Evolutionary conservation across 2,888 invertebrate genomes (phyloP).

Genomic region (Unio pictorum): DNA sequence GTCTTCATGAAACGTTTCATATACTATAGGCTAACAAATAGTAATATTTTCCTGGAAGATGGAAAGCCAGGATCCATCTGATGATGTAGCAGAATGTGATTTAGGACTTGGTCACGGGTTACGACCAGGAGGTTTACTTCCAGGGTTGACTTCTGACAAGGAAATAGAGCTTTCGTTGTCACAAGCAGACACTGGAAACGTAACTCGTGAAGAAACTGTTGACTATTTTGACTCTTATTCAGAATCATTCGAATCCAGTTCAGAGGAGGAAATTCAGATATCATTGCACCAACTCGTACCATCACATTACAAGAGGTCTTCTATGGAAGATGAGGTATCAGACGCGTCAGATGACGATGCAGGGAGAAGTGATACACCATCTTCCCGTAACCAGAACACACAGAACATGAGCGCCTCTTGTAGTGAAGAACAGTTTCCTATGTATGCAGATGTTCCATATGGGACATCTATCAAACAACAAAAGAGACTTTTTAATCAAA

Average conservation of each 20-base stretch:
- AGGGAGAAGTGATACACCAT: not conserved
- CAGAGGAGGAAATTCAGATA: not conserved
- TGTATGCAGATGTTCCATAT: conserved; percentile 53
- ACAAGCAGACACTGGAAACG: conserved; percentile 4
- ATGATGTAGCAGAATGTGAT: conserved; percentile 42
- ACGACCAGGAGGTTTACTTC: conserved; percentile 40
- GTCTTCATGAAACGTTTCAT: too few species aligned
- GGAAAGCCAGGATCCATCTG: conserved; percentile 3
- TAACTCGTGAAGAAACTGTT: conserved; percentile 8
- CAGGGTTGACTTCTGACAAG: not conserved
- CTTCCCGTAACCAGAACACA: not conserved
- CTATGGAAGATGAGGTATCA: not conserved
- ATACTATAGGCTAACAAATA: too few species aligned
- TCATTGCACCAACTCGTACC: not conserved
- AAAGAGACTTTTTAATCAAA: conserved; percentile 53
- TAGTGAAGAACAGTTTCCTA: conserved; percentile 38
- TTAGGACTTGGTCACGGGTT: conserved; percentile 55
- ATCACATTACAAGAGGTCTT: not conserved
- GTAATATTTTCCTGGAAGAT: too few species aligned
- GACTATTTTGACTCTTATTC: conserved; percentile 1
- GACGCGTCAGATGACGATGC: not conserved
- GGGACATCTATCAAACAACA: conserved; percentile 61
- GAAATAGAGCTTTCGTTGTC: not conserved
- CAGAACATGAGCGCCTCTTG: not conserved
- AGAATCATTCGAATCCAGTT: conserved; percentile 1